Evolutionary conservation across 2,888 invertebrate species (phyloP).

Genomic region (Antheraea assamensis): DNA sequence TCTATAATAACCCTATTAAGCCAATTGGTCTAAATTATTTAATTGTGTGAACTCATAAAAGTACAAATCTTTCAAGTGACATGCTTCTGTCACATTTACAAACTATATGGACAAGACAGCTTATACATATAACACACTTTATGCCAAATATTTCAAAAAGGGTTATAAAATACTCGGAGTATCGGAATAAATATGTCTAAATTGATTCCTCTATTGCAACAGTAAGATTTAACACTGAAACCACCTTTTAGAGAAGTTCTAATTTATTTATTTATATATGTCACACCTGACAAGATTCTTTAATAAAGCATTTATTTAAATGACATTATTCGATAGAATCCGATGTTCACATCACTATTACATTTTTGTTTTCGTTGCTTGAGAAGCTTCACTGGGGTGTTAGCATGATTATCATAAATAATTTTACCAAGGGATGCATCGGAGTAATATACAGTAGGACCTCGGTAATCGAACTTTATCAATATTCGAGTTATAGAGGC

Average conservation of each 20-base stretch:
- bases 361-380: too few species aligned
- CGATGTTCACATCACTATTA: too few species aligned
- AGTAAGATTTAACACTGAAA: background rate
- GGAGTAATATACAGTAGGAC: too few species aligned
- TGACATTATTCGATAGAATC: background rate
- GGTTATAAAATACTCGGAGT: background rate
- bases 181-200: background rate
- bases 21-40: background rate
- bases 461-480: too few species aligned
- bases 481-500: too few species aligned
- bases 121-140: too few species aligned
- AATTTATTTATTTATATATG: background rate
- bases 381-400: too few species aligned
- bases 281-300: background rate
- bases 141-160: background rate
- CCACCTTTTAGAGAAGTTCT: background rate
- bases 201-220: background rate
- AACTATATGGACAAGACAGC: too few species aligned
- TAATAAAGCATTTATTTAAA: background rate
- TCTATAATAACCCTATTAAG: too few species aligned
- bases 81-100: background rate
- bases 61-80: background rate
- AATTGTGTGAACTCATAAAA: background rate
- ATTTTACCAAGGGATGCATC: background rate
- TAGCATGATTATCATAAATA: background rate